phyloP scores from a whole-genome alignment of 1,140 invertebrate genomes.

The Bombus confusus region DNA sequence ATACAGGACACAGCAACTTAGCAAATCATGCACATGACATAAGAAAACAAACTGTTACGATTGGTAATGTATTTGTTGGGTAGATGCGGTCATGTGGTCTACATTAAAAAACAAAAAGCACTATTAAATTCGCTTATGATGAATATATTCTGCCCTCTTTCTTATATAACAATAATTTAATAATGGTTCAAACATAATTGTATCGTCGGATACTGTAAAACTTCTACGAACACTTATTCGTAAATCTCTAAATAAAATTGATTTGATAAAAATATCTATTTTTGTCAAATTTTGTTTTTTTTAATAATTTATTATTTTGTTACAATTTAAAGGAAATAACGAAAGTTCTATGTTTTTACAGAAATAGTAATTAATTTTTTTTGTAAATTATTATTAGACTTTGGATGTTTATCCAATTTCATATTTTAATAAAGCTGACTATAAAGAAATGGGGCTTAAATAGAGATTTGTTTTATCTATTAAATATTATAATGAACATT shows the following conservation, averaged over 20 bases:
- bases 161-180: background rate
- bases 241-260: background rate
- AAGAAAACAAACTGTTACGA: conserved; percentile 9
- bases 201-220: background rate
- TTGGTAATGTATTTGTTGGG: background rate
- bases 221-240: background rate
- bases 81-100: background rate
- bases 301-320: background rate
- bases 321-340: background rate
- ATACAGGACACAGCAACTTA: conserved; percentile 11
- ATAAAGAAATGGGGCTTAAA: background rate
- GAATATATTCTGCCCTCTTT: background rate
- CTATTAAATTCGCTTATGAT: background rate
- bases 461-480: background rate
- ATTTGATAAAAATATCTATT: background rate
- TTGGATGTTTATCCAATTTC: background rate
- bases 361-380: background rate
- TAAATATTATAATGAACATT: background rate
- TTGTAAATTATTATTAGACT: background rate
- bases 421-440: background rate
- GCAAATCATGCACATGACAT: conserved; percentile 12
- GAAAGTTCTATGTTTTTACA: background rate
- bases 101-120: background rate
- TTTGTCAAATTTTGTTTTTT: background rate
- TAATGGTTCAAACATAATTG: background rate